Evolutionary conservation across 2,113 vertebrate species (phyloP).

Genomic region (Bungarus multicinctus): DNA sequence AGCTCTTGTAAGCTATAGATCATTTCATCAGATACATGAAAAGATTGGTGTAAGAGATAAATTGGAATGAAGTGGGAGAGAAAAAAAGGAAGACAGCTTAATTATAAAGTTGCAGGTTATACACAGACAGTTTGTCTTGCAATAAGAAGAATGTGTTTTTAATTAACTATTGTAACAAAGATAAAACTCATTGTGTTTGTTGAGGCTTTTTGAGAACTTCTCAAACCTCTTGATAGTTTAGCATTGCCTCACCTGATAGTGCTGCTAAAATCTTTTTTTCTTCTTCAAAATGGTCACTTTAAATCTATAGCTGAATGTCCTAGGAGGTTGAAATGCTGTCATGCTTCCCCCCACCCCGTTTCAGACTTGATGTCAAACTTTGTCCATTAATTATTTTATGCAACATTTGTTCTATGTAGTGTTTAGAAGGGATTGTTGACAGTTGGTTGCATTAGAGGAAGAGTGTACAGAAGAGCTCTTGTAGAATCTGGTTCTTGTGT

Average conservation of each 20-base stretch:
- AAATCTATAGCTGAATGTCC: background rate
- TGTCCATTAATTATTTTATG: background rate
- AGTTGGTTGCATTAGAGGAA: background rate
- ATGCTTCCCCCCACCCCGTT: background rate
- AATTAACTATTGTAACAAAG: background rate
- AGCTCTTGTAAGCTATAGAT: background rate
- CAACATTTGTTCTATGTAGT: background rate
- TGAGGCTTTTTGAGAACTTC: background rate
- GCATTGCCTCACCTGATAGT: background rate
- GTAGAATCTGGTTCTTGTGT: background rate
- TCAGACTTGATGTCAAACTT: background rate
- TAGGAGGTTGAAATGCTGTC: background rate
- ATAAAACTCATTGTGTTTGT: background rate
- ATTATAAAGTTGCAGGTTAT: background rate
- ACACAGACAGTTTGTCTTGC: background rate
- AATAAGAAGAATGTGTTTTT: background rate
- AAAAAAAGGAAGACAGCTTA: background rate
- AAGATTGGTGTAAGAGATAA: background rate
- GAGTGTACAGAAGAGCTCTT: background rate
- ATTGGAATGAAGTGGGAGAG: background rate
- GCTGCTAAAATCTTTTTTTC: background rate
- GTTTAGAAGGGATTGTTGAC: background rate
- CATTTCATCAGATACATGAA: background rate
- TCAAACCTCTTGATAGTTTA: background rate
- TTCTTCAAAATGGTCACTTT: background rate